These are phyloP conservation scores for Phaethon lepturus DNA, from an alignment of 2,113 vertebrate species.

Conservation along the genomic window DNA sequence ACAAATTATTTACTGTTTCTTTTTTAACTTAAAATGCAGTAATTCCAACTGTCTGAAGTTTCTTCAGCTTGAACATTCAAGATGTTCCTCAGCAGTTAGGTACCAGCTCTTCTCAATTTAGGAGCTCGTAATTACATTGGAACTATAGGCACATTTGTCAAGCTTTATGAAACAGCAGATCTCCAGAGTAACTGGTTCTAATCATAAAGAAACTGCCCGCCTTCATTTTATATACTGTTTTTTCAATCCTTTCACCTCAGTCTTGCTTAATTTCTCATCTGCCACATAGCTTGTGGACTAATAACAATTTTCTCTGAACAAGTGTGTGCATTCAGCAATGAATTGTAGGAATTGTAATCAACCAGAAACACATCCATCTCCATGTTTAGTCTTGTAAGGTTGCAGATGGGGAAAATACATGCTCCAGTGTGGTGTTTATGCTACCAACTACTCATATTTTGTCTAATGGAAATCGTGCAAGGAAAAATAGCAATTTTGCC, in stretches of 20 bases:
- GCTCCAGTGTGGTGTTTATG: not conserved
- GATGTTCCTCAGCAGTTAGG: not conserved
- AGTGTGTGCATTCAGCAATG: not conserved
- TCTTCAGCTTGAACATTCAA: not conserved
- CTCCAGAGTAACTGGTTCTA: not conserved
- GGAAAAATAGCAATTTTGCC: not conserved
- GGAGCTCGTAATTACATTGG: not conserved
- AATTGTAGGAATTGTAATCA: not conserved
- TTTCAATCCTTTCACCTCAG: not conserved
- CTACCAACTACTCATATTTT: not conserved
- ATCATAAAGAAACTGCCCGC: not conserved
- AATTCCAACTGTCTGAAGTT: not conserved
- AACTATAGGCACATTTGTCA: not conserved
- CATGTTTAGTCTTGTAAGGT: not conserved
- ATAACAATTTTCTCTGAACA: slow-evolving; percentile 14
- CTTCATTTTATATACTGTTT: not conserved
- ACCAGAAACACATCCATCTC: not conserved
- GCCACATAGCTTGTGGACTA: not conserved
- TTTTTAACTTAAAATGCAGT: not conserved
- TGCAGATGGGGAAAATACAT: not conserved
- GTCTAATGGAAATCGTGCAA: not conserved
- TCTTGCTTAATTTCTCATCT: slow-evolving; percentile 42
- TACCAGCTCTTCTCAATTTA: not conserved
- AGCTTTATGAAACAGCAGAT: slow-evolving; percentile 31
- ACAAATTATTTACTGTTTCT: not conserved